Percentiles rank a stretch among this genome's conserved stretches.
phyloP scores from a whole-genome alignment of 2,888 invertebrate genomes.

The Cephus sareptanus region DNA sequence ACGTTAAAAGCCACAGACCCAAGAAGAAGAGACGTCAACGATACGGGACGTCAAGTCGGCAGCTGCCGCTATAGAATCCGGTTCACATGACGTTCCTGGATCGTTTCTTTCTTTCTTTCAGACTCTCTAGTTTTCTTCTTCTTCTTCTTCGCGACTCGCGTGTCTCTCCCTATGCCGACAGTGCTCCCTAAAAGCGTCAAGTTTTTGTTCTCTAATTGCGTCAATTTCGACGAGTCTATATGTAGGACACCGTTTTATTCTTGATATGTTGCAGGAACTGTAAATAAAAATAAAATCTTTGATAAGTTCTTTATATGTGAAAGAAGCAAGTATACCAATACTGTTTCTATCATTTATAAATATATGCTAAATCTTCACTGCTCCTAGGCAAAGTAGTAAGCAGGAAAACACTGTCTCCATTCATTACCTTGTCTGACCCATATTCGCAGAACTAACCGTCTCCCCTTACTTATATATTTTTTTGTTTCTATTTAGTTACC shows the following conservation, averaged over 20 bases:
- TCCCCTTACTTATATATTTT: neutral
- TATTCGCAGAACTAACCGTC: slow-evolving; percentile 43
- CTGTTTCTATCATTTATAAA: neutral
- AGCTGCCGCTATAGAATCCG: slow-evolving; percentile 56
- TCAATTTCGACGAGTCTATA: neutral
- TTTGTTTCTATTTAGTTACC: neutral
- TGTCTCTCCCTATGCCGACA: neutral
- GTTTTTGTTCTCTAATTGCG: neutral
- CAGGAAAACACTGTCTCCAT: slow-evolving; percentile 51
- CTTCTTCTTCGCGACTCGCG: slow-evolving; percentile 1
- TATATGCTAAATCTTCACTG: neutral
- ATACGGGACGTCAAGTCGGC: slow-evolving; percentile 33
- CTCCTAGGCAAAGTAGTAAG: slow-evolving; percentile 22
- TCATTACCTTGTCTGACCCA: slow-evolving; percentile 50
- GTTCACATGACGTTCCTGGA: slow-evolving; percentile 52
- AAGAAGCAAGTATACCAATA: neutral
- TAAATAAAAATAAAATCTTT: neutral
- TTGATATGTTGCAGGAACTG: neutral
- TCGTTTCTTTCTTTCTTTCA: slow-evolving; percentile 22
- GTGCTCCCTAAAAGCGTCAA: neutral
- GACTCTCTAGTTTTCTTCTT: slow-evolving; percentile 1
- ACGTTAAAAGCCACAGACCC: neutral
- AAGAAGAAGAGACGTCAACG: slow-evolving; percentile 21
- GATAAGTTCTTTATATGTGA: neutral
- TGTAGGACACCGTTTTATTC: neutral